Evolutionary conservation across 2,113 vertebrate genomes (phyloP), one percentile per base, ranked within the genome.

Genomic region (Mungos mungo): DNA sequence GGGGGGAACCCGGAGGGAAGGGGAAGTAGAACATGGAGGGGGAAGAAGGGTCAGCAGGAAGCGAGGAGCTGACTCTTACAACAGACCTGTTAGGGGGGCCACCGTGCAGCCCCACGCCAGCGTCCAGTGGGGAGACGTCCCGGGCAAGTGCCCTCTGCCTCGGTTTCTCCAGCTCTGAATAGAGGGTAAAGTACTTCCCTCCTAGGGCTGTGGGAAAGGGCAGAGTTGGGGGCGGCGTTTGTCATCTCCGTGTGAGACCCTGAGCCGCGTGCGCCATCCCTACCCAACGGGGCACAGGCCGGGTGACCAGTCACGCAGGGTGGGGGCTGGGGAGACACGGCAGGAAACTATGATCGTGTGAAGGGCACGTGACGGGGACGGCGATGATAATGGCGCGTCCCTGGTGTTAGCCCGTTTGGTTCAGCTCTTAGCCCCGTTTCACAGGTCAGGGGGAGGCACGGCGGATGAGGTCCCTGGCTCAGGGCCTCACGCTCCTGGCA

Each of bases 321-420:
- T 0, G 14, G 41, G 33, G 41, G 52, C 7, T 15, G 8, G 33
- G 21, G 74, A 60, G 31, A 16, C 88, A 11, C 15, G 1, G 38
- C 25, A 2, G 2, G 35, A 21, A 29, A 31, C 2, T 0, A 3
- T 4, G 1, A 0, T 47, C 33, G 4, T 19, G 45, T 14, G 66
- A 45, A 2, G 5, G 65, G 5, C 21, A 16, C 3, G 2, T 6
- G 65, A 13, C 25, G 27, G 15, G 35, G 60, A 7, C 5, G 2
- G 0, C 10, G 77, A 21, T 9, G 10, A 11, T 2, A 10, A 5
- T 1, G 21, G 57, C 54, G 3, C 1, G 0, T 63, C 33, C 29
- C 60, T 54, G 27, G 6, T 13, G 10, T 29, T 15, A 74, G 7
- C 23, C 0, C 6, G 0, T 14, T 7, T 8, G 11, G 4, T 71